phyloP scores from a whole-genome alignment of 2,888 invertebrate species.

The Galerucella calmariensis region DNA sequence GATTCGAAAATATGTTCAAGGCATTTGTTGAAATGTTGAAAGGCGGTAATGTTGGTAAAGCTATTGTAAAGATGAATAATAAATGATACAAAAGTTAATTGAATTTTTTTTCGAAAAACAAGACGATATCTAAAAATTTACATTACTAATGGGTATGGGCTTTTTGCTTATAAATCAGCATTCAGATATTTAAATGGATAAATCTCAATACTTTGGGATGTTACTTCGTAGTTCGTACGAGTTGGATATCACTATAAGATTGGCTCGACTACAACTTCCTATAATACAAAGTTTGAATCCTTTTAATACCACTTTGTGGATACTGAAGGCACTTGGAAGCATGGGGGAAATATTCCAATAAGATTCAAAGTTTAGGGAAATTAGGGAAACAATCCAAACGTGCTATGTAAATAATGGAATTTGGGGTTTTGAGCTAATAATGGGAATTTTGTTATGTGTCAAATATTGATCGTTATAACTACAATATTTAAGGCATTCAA shows the following conservation, averaged over 20 bases:
- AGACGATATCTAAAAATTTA: too few species aligned
- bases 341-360: neutral
- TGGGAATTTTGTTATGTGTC: too few species aligned
- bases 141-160: too few species aligned
- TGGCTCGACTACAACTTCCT: neutral
- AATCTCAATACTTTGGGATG: too few species aligned
- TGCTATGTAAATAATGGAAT: neutral
- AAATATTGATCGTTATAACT: too few species aligned
- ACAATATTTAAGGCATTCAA: too few species aligned
- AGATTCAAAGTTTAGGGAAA: neutral
- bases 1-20: slow-evolving; percentile 68
- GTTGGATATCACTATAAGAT: too few species aligned
- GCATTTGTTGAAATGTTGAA: slow-evolving; percentile 54
- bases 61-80: slow-evolving; percentile 50
- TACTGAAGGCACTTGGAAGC: neutral
- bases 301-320: neutral
- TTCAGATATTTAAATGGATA: too few species aligned
- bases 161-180: too few species aligned
- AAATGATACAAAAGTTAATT: neutral
- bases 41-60: slow-evolving; percentile 55
- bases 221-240: too few species aligned
- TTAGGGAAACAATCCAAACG: neutral
- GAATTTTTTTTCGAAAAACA: too few species aligned
- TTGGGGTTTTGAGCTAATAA: too few species aligned
- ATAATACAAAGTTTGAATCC: neutral